Conservation (phyloP, 1,140 invertebrate species). For the Zaprionus capensis region DNA sequence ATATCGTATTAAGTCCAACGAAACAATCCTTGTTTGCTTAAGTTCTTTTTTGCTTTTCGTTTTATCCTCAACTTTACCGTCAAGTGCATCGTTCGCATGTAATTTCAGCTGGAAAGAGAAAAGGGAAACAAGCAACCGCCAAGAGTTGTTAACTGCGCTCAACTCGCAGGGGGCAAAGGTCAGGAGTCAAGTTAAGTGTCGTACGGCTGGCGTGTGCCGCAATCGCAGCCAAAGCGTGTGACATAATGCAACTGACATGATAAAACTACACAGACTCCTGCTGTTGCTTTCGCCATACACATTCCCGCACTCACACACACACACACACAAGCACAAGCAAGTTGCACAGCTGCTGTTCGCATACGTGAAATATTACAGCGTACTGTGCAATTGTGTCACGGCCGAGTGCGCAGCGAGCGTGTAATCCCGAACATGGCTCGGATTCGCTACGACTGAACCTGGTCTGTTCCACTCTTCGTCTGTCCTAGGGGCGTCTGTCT, state of each 20-base stretch:
- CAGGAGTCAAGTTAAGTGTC: slow-evolving; percentile 33
- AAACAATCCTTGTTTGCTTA: background rate
- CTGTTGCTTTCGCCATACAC: background rate
- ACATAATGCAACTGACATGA: slow-evolving; percentile 42
- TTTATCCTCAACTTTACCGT: background rate
- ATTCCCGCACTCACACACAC: background rate
- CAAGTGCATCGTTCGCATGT: background rate
- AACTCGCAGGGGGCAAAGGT: slow-evolving; percentile 14
- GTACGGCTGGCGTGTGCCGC: slow-evolving; percentile 23
- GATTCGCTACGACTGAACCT: background rate
- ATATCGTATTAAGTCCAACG: background rate
- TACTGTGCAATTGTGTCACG: slow-evolving; percentile 27
- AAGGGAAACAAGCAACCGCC: background rate
- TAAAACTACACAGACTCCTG: slow-evolving; percentile 16
- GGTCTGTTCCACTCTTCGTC: background rate
- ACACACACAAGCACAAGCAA: background rate
- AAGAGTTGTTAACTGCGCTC: slow-evolving; percentile 12
- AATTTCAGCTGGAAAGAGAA: background rate
- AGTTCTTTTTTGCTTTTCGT: background rate
- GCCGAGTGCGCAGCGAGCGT: slow-evolving; percentile 14
- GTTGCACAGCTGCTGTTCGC: background rate
- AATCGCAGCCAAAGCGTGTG: slow-evolving; percentile 15
- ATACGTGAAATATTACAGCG: slow-evolving; percentile 20
- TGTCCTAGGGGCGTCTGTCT: too few species aligned
- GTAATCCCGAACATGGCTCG: slow-evolving; percentile 23